These are phyloP conservation scores for Procapra przewalskii DNA, from an alignment of 2,113 vertebrate species.

Conservation along the genomic window DNA sequence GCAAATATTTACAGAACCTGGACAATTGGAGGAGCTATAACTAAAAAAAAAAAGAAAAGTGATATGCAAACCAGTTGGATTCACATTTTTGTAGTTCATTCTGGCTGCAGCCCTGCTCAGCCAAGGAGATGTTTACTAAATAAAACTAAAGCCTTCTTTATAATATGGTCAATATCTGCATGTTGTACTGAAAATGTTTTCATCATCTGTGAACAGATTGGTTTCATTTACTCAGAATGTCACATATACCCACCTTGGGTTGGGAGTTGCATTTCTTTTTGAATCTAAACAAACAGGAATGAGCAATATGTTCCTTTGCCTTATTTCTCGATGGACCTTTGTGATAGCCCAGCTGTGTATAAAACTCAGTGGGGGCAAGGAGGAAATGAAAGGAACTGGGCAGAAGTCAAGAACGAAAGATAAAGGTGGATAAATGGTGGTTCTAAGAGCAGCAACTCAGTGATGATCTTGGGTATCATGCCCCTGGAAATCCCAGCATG, in stretches of 20 bases:
- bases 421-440: background rate
- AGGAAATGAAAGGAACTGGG: background rate
- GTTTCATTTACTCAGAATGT: conserved; percentile 41
- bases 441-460: background rate
- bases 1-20: conserved; percentile 71
- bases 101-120: conserved; percentile 55
- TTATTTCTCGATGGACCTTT: background rate
- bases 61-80: conserved; percentile 68
- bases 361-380: background rate
- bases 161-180: conserved; percentile 49
- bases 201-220: conserved; percentile 13
- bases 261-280: background rate
- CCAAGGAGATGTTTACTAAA: conserved; percentile 75
- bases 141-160: conserved; percentile 62
- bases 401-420: background rate
- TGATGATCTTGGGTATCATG: background rate
- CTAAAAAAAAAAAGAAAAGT: conserved; percentile 25
- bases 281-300: background rate
- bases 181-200: conserved; percentile 54
- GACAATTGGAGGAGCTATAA: conserved; percentile 37
- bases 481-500: background rate
- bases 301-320: background rate
- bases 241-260: background rate
- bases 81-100: conserved; percentile 62
- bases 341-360: background rate